Base-by-base conservation (phyloP, 1,140 invertebrate species). In the Patella vulgata region DNA sequence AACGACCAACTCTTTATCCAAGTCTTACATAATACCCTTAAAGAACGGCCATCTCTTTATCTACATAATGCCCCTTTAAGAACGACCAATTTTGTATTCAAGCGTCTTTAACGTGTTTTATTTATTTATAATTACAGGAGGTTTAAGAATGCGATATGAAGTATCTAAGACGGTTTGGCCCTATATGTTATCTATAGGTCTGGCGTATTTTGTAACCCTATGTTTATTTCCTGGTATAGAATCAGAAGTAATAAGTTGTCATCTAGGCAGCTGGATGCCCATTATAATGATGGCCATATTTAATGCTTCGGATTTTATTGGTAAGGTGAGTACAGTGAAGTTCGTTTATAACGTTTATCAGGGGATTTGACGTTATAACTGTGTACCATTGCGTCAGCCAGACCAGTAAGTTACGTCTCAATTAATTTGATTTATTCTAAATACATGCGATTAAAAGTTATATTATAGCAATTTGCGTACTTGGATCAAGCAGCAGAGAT, bases 171-270 rank as follows among this genome's bases (percentile, higher is more conserved):
- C 89, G 0, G 92, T 95, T 63, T 94, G 92, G 83, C 92, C 93
- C 0, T 94, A 94, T 82, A 95, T 95, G 93, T 84, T 92, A 17
- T 91, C 91, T 19, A 95, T 96, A 56, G 69, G 89, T 1, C 79
- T 93, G 28, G 92, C 93, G 17, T 96, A 96, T 76, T 93, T 93
- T 74, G 92, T 94, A 0, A 96, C 93, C 0, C 85, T 95, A 0
- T 93, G 91, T 59, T 85, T 96, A 1, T 96, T 96, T 75, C 94
- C 94, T 3, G 94, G 93, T 28, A 93, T 96, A 27, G 89, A 93
- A 58, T 93, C 93, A 0, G 93, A 96, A 83, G 91, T 96, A 33
- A 87, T 90, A 36, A 94, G 92, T 33, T 95, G 93, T 73, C 87
- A 87, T 23, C 89, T 93, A 27, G 89, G 89, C 8, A 89, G 89